Evolutionary conservation across 2,797 vertebrate genomes (phyloP).

Genomic region (Pantherophis alleghaniensis): DNA sequence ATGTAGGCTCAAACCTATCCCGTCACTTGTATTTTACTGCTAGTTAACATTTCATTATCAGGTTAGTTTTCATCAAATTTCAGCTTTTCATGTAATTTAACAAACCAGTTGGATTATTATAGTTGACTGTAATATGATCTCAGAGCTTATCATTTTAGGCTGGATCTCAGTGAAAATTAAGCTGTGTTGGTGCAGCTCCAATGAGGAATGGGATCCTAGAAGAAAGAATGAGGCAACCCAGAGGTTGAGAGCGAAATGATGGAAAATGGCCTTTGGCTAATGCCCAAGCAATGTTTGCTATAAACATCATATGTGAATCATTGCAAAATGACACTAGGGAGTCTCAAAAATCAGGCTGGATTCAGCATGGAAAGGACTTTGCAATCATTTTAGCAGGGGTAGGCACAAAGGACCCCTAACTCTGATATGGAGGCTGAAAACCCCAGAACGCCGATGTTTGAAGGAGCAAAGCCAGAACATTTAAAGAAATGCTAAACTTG

Average conservation of each 20-base stretch:
- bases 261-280: not conserved
- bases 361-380: not conserved
- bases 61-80: not conserved
- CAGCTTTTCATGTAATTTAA: not conserved
- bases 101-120: not conserved
- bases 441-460: not conserved
- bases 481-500: not conserved
- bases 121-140: not conserved
- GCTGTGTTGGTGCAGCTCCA: not conserved
- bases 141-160: not conserved
- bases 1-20: not conserved
- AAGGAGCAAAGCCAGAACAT: not conserved
- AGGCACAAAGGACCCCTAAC: not conserved
- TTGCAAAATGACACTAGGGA: not conserved
- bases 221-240: too few species aligned
- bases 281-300: not conserved
- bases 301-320: not conserved
- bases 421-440: not conserved
- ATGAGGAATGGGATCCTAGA: not conserved
- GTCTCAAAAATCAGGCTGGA: not conserved
- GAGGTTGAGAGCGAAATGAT: not conserved
- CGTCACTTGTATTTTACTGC: not conserved
- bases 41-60: not conserved
- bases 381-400: not conserved
- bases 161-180: not conserved